Evolutionary conservation across 2,797 vertebrate species (phyloP).

Genomic region (Molossus molossus): DNA sequence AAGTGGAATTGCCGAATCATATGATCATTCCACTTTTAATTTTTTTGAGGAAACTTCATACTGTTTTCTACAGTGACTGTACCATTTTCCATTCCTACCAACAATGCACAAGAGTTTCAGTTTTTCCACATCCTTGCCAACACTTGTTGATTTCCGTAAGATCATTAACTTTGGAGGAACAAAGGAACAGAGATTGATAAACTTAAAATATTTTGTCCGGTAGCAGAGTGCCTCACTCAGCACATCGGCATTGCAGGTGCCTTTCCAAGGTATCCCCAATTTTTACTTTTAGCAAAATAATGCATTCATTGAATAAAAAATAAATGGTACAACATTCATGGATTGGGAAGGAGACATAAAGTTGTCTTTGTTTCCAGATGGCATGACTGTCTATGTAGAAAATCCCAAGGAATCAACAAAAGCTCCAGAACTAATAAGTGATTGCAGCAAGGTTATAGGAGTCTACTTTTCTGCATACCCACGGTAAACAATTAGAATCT

Average conservation of each 20-base stretch:
- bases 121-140: not conserved
- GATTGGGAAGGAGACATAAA: not conserved
- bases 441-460: not conserved
- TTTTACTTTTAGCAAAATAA: slow-evolving; percentile 12
- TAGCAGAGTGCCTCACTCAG: not conserved
- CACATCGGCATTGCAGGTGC: not conserved
- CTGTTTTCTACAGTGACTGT: not conserved
- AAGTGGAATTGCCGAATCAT: not conserved
- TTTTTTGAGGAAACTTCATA: not conserved
- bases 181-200: not conserved
- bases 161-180: not conserved
- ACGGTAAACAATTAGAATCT: not conserved
- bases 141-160: not conserved
- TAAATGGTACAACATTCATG: not conserved
- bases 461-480: not conserved
- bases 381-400: not conserved
- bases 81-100: not conserved
- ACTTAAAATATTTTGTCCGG: not conserved
- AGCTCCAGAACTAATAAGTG: not conserved
- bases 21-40: not conserved
- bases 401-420: not conserved
- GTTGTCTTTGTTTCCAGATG: not conserved
- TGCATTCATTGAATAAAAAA: not conserved
- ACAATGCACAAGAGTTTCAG: not conserved
- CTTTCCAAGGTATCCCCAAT: not conserved